These are phyloP conservation scores for Camponotus pennsylvanicus DNA, from an alignment of 1,140 invertebrate genomes.

Conservation along the genomic window DNA sequence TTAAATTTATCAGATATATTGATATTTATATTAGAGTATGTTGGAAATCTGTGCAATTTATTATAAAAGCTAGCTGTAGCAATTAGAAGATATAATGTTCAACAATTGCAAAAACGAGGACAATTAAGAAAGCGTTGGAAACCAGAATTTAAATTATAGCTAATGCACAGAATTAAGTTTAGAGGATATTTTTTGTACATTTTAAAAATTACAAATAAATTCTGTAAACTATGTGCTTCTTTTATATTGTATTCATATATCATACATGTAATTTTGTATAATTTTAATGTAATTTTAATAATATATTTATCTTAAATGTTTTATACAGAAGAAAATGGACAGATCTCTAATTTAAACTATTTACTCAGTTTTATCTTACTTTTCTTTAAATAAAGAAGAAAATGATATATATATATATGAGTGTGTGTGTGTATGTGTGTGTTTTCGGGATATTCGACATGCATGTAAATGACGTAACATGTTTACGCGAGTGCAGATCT, in stretches of 20 bases:
- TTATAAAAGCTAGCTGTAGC: neutral
- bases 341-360: neutral
- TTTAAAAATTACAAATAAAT: constrained; percentile 7
- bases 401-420: neutral
- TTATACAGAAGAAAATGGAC: neutral
- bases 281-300: neutral
- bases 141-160: neutral
- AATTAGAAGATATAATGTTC: neutral
- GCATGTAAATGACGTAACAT: neutral
- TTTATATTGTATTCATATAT: no score
- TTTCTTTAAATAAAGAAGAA: neutral
- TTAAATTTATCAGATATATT: neutral
- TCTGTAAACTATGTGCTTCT: no score
- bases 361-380: neutral
- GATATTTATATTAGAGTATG: neutral
- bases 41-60: no score
- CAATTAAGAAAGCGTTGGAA: neutral
- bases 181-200: neutral
- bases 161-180: neutral
- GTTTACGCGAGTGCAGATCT: constrained; percentile 89
- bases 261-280: no score
- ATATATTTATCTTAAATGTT: constrained; percentile 4
- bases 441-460: neutral
- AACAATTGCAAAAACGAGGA: neutral
- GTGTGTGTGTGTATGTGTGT: no score